phyloP scores from a whole-genome alignment of 2,888 invertebrate genomes.

The Pyralis farinalis region DNA sequence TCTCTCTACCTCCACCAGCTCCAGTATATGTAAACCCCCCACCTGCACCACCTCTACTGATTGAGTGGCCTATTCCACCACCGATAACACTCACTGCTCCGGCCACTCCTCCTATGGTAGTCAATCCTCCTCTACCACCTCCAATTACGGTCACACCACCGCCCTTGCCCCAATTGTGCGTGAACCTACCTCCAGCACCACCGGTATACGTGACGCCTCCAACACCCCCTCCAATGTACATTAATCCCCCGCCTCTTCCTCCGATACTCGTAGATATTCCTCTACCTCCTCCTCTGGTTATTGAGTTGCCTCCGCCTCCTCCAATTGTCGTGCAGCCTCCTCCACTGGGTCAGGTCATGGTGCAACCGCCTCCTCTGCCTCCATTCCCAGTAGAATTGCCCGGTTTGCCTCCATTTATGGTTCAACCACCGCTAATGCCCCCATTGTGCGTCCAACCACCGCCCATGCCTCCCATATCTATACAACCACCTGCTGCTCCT shows the following conservation, averaged over 20 bases:
- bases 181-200: constrained; percentile 52
- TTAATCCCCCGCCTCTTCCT: constrained; percentile 48
- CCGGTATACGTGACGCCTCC: constrained; percentile 55
- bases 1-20: constrained; percentile 52
- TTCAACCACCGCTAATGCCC: constrained; percentile 56
- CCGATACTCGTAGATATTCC: constrained; percentile 50
- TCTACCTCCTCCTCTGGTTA: constrained; percentile 50
- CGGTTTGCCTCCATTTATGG: constrained; percentile 53
- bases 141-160: constrained; percentile 52
- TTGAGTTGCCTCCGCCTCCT: constrained; percentile 57
- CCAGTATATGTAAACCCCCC: constrained; percentile 47
- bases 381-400: constrained; percentile 65
- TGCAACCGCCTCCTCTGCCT: constrained; percentile 62
- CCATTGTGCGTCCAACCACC: constrained; percentile 63
- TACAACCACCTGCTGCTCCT: constrained; percentile 55
- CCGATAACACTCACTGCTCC: constrained; percentile 52
- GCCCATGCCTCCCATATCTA: constrained; percentile 49
- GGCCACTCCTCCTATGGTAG: constrained; percentile 40
- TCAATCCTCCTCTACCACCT: constrained; percentile 45
- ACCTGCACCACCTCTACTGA: constrained; percentile 39
- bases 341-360: constrained; percentile 51
- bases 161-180: constrained; percentile 47
- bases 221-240: constrained; percentile 46
- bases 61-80: constrained; percentile 48
- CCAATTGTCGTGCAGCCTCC: constrained; percentile 65